phyloP scores from a whole-genome alignment of 2,113 vertebrate genomes.

The Alethe castanea region DNA sequence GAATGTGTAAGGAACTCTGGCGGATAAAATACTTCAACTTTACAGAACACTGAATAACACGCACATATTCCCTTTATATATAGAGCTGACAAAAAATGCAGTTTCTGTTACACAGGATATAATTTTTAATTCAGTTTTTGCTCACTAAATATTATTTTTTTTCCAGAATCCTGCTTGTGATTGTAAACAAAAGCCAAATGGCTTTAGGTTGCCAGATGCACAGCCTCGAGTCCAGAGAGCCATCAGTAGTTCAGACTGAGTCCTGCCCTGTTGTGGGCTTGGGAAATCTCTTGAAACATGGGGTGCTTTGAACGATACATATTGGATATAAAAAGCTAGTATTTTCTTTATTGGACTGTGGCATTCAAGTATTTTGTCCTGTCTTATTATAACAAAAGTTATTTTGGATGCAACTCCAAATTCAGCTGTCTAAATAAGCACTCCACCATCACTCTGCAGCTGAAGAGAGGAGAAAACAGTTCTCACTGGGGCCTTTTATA shows the following conservation, averaged over 20 bases:
- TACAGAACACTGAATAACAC: neutral
- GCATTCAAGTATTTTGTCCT: neutral
- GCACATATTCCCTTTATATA: neutral
- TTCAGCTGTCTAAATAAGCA: neutral
- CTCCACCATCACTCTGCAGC: neutral
- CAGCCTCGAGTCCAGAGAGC: neutral
- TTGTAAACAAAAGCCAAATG: neutral
- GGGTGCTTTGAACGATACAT: rapidly evolving
- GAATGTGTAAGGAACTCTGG: neutral
- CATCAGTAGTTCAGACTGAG: neutral
- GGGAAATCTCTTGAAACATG: neutral
- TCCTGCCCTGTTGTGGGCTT: neutral
- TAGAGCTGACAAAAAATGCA: neutral
- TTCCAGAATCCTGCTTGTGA: neutral
- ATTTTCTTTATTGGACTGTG: neutral
- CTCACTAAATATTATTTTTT: neutral
- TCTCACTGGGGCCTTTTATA: neutral
- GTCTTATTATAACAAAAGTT: neutral
- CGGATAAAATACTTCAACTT: neutral
- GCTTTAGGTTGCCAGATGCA: neutral
- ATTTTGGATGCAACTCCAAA: neutral
- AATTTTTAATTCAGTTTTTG: neutral
- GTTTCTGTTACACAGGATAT: neutral
- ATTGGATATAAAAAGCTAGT: neutral
- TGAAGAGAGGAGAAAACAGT: neutral